Base-by-base conservation (phyloP, 1,140 invertebrate genomes). In the Pseudomyrmex pallidus region DNA sequence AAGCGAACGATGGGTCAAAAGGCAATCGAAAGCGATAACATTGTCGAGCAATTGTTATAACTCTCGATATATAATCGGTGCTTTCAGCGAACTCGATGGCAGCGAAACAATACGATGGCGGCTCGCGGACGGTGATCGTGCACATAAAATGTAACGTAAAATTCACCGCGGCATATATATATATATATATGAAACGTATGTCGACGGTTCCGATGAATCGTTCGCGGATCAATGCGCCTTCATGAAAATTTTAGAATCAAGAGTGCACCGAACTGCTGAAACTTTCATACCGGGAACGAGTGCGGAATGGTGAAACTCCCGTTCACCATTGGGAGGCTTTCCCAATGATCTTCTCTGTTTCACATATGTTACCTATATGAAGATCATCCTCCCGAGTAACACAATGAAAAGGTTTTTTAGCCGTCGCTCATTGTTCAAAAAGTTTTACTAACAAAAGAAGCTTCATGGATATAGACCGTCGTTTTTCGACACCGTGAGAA, bases 201-300 rank as follows among this genome's bases (percentile, higher is more conserved):
- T 83, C 63, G 72, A 66, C 85, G 59, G 46, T 61, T 61, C 73
- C 86, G 67, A 44, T 61, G 72, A 70, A 74, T 74, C 73, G 54
- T 87, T 87, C 48, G 80, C 73, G 66, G 66, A 76, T 68, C 77
- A 73, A 50, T 73, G 85, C 78, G 13, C 63, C 73, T 84, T 87
- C 73, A 52, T 84, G 64, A 83, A 86, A 87, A 68, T 86, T 87
- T 67, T 5, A 57, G 72, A 74, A 87, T 87, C 54, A 84, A 77
- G 22, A 61, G 13, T 22, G 22, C 13, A 22, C 15, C 46, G 52
- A 17, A n/a, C 8, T 15, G 15, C 46, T 67, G 48, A 56, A 67
- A 85, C 25, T 85, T 85, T 85, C 52, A 67, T 44, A 35, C 22
- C 20, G 25, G 25, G 3, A 25, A 17, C 54, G 52, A 54, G 54